Evolutionary conservation across 2,113 vertebrate species (phyloP), one percentile per base, ranked within the genome.

Genomic region (Dryoscopus gambensis): DNA sequence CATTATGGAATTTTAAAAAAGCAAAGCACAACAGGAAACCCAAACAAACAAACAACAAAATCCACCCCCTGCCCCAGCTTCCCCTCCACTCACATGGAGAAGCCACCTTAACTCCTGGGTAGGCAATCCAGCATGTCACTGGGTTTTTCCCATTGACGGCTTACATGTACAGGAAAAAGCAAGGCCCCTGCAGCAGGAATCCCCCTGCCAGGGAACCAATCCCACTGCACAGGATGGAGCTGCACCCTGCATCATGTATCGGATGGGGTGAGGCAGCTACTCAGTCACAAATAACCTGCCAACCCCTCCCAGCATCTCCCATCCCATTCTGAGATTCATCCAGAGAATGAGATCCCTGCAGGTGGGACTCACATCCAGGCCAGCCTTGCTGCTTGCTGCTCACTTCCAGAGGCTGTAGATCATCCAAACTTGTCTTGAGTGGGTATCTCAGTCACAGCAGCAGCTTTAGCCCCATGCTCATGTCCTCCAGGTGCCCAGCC

Each of bases 11-110:
- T 67, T 92, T 80, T 16, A 70, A 92, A 81, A 62, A 89, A 73
- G 28, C 23, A 57, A 73, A 93, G 84, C 13, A 42, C 57, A 90
- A 64, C 63, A 53, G 57, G 79, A 85, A 95, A 90, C 67, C 23
- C 87, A 96, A 94, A 94, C 81, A 95, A 89, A 85, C 75, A 95
- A 87, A 84, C 46, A 81, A 83, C 42, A 89, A 84, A 81, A 84
- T 74, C 71, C 46, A 69, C 63, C 37, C 50, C 44, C 33, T 63
- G 22, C 7, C 79, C 64, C 64, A 47, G 70, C 70, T 74, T 64
- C 55, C 35, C 35, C 74, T 67, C 40, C 1, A 3, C 2, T 1
- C 23, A n/a, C 5, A 74, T 11, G 12, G 52, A 75, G 33, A 75
- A 91, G 56, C 19, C 68, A 57, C 40, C 42, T 85, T 75, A 76